A percentile compares a stretch with the other conserved stretches of the same genome.
Evolutionary conservation across 2,888 invertebrate genomes (phyloP).

Genomic region (Cordilura impudica): DNA sequence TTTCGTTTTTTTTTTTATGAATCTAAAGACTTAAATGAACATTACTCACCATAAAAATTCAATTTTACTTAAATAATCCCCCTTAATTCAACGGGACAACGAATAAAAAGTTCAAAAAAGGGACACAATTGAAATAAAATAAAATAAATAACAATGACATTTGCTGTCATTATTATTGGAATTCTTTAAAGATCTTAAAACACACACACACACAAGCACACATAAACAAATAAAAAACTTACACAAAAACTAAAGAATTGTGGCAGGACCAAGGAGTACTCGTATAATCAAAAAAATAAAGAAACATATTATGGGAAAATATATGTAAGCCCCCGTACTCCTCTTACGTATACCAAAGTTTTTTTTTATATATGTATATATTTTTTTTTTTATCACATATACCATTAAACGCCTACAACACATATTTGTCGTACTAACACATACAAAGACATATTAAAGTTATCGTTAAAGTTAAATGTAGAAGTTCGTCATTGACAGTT

Average conservation of each 20-base stretch:
- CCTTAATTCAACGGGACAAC: slow-evolving; percentile 39
- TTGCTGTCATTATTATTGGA: slow-evolving; percentile 55
- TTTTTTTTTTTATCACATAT: background rate
- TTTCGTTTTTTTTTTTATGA: slow-evolving; percentile 42
- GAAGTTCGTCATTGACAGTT: slow-evolving; percentile 51
- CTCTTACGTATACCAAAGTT: too few species aligned
- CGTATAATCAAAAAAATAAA: slow-evolving; percentile 5
- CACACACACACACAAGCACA: background rate
- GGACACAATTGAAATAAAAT: background rate
- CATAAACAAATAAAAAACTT: slow-evolving; percentile 1
- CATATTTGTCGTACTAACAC: background rate
- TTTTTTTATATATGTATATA: too few species aligned
- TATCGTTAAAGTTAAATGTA: slow-evolving; percentile 2
- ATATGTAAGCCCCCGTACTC: background rate
- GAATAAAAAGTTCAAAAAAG: slow-evolving; percentile 18
- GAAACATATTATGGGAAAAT: background rate
- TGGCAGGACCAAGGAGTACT: slow-evolving; percentile 33
- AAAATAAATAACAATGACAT: slow-evolving; percentile 47
- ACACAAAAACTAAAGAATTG: slow-evolving; percentile 36
- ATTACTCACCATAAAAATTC: slow-evolving; percentile 52
- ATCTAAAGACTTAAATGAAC: slow-evolving; percentile 24
- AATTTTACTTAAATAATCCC: slow-evolving; percentile 42
- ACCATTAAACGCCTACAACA: background rate
- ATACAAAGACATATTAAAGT: slow-evolving; percentile 12
- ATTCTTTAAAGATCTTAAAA: slow-evolving; percentile 40